Percentiles rank a stretch among this genome's conserved stretches.
phyloP scores from a whole-genome alignment of 2,113 vertebrate species.

The Lagenorhynchus albirostris region DNA sequence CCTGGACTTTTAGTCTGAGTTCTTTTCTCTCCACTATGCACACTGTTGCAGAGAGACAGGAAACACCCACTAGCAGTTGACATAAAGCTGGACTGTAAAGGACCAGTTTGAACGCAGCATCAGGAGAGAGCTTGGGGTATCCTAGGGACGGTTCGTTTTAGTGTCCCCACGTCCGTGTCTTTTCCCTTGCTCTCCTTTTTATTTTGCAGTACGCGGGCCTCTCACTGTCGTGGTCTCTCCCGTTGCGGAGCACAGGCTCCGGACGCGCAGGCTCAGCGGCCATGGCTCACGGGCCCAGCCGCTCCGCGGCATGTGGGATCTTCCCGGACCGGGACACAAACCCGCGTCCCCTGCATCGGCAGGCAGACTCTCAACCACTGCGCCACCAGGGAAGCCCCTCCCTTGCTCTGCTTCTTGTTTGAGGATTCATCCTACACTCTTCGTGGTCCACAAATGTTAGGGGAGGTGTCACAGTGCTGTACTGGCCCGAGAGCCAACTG shows the following conservation, averaged over 20 bases:
- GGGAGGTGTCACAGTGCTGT: rapidly evolving
- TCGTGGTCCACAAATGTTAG: rapidly evolving
- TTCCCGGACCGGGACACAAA: no score
- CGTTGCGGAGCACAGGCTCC: no score
- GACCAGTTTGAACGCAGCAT: rapidly evolving
- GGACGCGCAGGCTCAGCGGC: no score
- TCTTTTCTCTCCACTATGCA: neutral
- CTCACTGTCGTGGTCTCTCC: no score
- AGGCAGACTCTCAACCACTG: no score
- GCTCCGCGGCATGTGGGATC: no score
- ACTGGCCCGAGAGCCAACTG: rapidly evolving
- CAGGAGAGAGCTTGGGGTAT: rapidly evolving
- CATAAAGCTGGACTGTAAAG: neutral
- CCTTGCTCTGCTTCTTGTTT: neutral
- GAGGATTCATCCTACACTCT: neutral
- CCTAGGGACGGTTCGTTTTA: rapidly evolving
- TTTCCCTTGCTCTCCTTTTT: neutral
- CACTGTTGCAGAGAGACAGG: neutral
- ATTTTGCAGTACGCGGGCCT: no score
- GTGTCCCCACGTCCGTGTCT: rapidly evolving
- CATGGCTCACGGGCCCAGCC: no score
- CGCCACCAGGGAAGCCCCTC: no score
- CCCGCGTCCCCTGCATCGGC: no score
- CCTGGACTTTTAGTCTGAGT: no score
- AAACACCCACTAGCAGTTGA: neutral